Evolutionary conservation across 2,888 invertebrate genomes (phyloP).

Genomic region (Sussaba pulchella): DNA sequence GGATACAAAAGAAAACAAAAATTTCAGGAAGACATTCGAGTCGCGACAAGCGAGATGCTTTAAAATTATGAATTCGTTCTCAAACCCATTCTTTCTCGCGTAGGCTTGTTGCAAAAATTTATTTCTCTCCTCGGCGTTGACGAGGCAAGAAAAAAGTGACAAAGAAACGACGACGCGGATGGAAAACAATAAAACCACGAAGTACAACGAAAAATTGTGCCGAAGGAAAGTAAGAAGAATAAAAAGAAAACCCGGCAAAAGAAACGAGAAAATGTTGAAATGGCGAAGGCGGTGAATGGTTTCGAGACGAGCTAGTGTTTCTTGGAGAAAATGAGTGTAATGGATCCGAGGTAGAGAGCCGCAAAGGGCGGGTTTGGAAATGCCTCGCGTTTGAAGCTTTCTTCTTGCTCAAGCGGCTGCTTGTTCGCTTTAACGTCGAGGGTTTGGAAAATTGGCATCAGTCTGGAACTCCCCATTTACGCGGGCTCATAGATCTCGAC

Average conservation of each 20-base stretch:
- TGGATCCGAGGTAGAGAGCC: conserved; percentile 1
- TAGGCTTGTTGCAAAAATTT: too few species aligned
- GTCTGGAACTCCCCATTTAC: neutral
- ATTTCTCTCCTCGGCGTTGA: too few species aligned
- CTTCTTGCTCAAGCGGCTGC: conserved; percentile 3
- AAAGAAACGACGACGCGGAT: too few species aligned
- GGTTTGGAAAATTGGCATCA: conserved; percentile 22
- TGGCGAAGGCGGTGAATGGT: conserved; percentile 11
- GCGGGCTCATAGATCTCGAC: neutral
- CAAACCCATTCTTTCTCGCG: too few species aligned
- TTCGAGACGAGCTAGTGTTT: conserved; percentile 6
- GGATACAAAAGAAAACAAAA: neutral
- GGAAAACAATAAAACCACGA: too few species aligned
- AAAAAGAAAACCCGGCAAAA: conserved; percentile 50
- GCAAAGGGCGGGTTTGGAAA: conserved; percentile 6
- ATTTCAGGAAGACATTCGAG: neutral
- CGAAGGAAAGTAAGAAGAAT: neutral
- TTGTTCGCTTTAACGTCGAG: neutral
- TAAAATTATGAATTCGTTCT: too few species aligned
- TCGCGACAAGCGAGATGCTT: too few species aligned
- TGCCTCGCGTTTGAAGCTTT: conserved; percentile 4
- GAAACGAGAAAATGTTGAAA: neutral
- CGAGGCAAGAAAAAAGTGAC: too few species aligned
- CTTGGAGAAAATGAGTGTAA: conserved; percentile 14
- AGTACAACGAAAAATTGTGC: neutral